Percentiles rank a stretch among this genome's conserved stretches.
Evolutionary conservation across 2,888 invertebrate genomes (phyloP).

Genomic region (Crepidodera aurea): DNA sequence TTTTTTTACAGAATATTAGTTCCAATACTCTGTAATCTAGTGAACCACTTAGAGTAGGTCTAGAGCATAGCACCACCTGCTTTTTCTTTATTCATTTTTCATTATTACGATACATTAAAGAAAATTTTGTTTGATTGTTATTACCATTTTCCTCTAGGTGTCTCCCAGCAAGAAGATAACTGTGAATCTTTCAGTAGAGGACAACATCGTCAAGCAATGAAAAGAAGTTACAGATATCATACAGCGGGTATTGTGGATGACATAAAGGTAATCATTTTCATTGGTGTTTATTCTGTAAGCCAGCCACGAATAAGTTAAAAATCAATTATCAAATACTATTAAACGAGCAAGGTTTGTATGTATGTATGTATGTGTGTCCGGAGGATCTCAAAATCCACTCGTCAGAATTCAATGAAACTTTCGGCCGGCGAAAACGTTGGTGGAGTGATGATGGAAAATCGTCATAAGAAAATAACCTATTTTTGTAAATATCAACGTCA

Average conservation of each 20-base stretch:
- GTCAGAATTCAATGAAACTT: too few species aligned
- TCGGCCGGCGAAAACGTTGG: too few species aligned
- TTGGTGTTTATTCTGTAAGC: too few species aligned
- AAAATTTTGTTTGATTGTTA: not conserved
- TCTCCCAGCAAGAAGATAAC: slow-evolving; percentile 56
- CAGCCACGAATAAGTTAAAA: too few species aligned
- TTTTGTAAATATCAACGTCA: too few species aligned
- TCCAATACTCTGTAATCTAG: slow-evolving; percentile 33
- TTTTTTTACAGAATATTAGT: slow-evolving; percentile 1
- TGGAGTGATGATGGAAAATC: too few species aligned
- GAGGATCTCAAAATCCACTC: too few species aligned
- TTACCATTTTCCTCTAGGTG: slow-evolving; percentile 45
- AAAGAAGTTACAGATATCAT: slow-evolving; percentile 66
- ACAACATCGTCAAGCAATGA: slow-evolving; percentile 61
- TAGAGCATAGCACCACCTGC: slow-evolving; percentile 40
- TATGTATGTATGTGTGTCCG: too few species aligned
- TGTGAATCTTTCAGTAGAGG: slow-evolving; percentile 59
- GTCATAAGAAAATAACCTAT: too few species aligned
- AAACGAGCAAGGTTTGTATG: too few species aligned
- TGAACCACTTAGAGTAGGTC: slow-evolving; percentile 38
- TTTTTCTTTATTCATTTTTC: slow-evolving; percentile 27
- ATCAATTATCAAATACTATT: too few species aligned
- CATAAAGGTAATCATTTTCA: slow-evolving; percentile 63
- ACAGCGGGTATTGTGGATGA: slow-evolving; percentile 74
- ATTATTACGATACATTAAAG: slow-evolving; percentile 16